A percentile compares a stretch with the other conserved stretches of the same genome.
phyloP scores from a whole-genome alignment of 1,140 invertebrate species.

The Drosophila melanica region DNA sequence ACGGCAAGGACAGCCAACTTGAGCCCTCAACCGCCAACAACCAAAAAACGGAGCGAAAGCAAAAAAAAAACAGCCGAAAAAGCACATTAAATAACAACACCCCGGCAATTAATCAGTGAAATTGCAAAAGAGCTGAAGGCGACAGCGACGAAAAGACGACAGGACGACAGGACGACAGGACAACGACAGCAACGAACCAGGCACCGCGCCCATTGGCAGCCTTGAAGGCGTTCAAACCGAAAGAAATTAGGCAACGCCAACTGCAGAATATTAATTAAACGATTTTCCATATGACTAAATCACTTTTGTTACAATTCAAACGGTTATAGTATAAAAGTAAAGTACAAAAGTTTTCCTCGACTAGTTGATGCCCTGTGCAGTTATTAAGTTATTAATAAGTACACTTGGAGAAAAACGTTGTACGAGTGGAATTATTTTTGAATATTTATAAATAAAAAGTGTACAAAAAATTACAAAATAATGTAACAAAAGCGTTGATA shows the following conservation, averaged over 20 bases:
- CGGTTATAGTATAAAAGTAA: background rate
- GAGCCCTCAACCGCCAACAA: background rate
- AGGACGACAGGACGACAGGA: slow-evolving; percentile 11
- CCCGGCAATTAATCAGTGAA: slow-evolving; percentile 70
- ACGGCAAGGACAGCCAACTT: slow-evolving; percentile 18
- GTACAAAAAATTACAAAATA: too few relatives aligned
- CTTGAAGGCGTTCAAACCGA: slow-evolving; percentile 27
- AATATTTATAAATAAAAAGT: background rate
- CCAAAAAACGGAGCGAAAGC: slow-evolving; percentile 18
- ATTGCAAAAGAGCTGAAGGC: slow-evolving; percentile 60
- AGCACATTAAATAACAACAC: slow-evolving; percentile 45
- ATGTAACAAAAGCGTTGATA: too few relatives aligned
- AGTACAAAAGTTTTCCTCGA: background rate
- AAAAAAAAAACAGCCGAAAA: slow-evolving; percentile 35
- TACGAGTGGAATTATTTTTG: too few relatives aligned
- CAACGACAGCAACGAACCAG: background rate
- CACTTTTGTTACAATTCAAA: slow-evolving; percentile 15
- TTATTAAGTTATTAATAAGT: too few relatives aligned
- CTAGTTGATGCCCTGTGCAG: background rate
- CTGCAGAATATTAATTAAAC: slow-evolving; percentile 41
- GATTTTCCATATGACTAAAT: slow-evolving; percentile 43
- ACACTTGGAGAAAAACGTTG: too few relatives aligned
- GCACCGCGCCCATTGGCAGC: slow-evolving; percentile 5
- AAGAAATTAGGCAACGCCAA: slow-evolving; percentile 21
- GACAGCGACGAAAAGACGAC: slow-evolving; percentile 26